Percentiles rank a stretch among this genome's conserved stretches.
Evolutionary conservation across 2,797 vertebrate genomes (phyloP).

Genomic region (Nyctalus aviator): DNA sequence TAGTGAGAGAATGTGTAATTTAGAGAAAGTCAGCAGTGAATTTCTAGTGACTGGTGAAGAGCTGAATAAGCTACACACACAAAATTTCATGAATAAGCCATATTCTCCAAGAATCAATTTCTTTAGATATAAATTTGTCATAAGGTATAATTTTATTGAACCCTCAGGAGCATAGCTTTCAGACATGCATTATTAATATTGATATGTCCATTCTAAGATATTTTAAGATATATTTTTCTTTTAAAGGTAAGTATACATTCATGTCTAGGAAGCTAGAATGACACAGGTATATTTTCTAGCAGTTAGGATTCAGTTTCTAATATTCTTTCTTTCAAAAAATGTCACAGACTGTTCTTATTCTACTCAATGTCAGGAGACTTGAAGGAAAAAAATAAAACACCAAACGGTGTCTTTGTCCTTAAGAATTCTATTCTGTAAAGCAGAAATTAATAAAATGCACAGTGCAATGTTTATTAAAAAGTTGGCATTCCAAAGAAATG

Average conservation of each 20-base stretch:
- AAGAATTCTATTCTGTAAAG: conserved; percentile 11
- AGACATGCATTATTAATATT: conserved; percentile 39
- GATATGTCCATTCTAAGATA: not conserved
- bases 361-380: not conserved
- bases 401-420: not conserved
- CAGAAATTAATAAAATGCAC: not conserved
- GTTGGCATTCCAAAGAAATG: not conserved
- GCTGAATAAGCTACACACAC: not conserved
- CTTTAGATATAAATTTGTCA: not conserved
- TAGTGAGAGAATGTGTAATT: not conserved
- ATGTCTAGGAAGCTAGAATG: not conserved
- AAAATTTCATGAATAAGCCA: conserved; percentile 50
- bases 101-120: conserved; percentile 34
- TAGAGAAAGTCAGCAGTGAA: conserved; percentile 18
- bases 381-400: not conserved
- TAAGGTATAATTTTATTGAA: conserved; percentile 35
- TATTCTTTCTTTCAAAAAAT: not conserved
- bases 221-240: not conserved
- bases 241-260: not conserved
- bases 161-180: not conserved
- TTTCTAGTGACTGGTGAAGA: conserved; percentile 31
- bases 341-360: not conserved
- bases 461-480: not conserved
- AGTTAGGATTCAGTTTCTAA: not conserved
- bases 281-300: not conserved